A percentile compares a stretch with the other conserved stretches of the same genome.
Evolutionary conservation across 2,797 vertebrate species (phyloP).

Genomic region (Leptodactylus fallax): DNA sequence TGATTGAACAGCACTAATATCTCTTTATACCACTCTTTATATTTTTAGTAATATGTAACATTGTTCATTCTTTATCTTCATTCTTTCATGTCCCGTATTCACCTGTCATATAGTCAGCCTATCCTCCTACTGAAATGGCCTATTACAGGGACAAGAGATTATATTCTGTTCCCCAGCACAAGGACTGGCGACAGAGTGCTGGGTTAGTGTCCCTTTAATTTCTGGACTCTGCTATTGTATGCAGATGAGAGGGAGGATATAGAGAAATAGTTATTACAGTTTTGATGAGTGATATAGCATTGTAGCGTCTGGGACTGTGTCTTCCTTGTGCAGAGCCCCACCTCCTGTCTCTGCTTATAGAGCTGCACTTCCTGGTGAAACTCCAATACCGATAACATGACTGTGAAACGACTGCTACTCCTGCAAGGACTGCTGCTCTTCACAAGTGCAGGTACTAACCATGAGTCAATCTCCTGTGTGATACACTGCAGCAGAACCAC

Average conservation of each 20-base stretch:
- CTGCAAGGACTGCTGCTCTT: neutral
- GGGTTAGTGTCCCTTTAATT: neutral
- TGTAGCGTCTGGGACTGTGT: neutral
- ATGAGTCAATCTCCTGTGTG: neutral
- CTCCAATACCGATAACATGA: neutral
- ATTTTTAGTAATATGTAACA: too few relatives aligned
- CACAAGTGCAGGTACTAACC: slow-evolving; percentile 19
- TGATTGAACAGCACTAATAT: too few relatives aligned
- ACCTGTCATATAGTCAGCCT: too few relatives aligned
- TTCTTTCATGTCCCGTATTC: too few relatives aligned
- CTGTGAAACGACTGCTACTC: slow-evolving; percentile 1
- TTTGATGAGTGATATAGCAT: neutral
- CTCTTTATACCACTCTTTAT: too few relatives aligned
- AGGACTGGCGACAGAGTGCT: neutral
- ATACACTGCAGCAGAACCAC: neutral
- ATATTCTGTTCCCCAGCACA: neutral
- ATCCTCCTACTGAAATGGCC: too few relatives aligned
- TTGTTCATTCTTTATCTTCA: too few relatives aligned
- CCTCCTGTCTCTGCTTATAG: neutral
- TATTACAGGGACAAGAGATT: neutral
- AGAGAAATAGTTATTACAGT: neutral
- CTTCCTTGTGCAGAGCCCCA: neutral
- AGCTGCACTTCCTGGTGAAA: slow-evolving; percentile 8
- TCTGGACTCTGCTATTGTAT: neutral
- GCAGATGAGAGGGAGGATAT: neutral